Evolutionary conservation across 2,888 invertebrate genomes (phyloP), one percentile per base, ranked within the genome.

Genomic region (Spodoptera exigua): DNA sequence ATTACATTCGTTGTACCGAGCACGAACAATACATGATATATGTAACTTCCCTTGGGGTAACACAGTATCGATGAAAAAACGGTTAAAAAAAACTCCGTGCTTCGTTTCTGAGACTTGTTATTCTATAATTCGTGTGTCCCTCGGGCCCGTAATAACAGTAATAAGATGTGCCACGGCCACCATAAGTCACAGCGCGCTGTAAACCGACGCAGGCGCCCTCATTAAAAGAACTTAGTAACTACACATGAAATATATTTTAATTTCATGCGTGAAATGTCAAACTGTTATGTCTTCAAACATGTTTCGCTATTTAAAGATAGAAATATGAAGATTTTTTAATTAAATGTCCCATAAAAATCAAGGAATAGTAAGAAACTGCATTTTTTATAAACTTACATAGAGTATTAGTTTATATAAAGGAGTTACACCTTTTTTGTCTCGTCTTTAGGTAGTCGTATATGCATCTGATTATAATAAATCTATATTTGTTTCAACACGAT

Each of bases 91-190:
- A 46, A 4, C 27, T 27, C 27, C 55, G 39, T 51, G 36, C 48
- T 70, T 74, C 76, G 64, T 65, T 74, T 76, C 75, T 74, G 70
- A 57, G 53, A 70, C 74, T 69, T 74, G 78, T 82, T 84, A 79
- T 89, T 86, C 84, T 85, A 84, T 86, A 89, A 88, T 88, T 88
- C 86, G 86, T 82, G 83, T 76, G 64, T 59, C 86, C 89, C 84
- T 72, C 73, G 57, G 81, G 89, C 87, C 61, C 57, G 71, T 91
- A 92, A 92, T 92, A 89, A 90, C 90, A 83, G 90, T 91, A 88
- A 91, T 91, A 89, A 90, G 82, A 81, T 76, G 76, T 75, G 77
- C 81, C 78, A 69, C 62, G 73, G 70, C 79, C 74, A 65, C 83
- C 88, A 91, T 91, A 91, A 91, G 89, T 91, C 90, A 91, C 90